Conservation (phyloP, 2,888 invertebrate species). For the Apodemia mormo region DNA sequence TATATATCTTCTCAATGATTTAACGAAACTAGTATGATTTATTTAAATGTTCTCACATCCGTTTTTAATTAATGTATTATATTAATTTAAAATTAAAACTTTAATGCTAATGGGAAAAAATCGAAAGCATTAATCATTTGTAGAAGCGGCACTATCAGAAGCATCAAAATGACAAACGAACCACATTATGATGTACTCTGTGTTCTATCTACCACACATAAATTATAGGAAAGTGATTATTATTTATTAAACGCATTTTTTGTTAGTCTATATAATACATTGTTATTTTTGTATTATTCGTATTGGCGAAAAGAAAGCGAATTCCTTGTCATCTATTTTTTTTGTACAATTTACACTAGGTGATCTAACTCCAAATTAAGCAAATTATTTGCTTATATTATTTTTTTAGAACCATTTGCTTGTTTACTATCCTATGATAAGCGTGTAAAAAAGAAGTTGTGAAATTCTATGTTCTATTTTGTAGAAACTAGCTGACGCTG, state of each 20-base stretch:
- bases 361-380: too few species aligned
- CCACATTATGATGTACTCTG: conserved; percentile 5
- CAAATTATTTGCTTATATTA: too few species aligned
- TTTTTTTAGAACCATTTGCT: too few species aligned
- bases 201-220: neutral
- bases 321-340: too few species aligned
- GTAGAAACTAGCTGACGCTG: too few species aligned
- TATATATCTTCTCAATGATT: neutral
- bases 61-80: neutral
- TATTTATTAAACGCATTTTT: neutral
- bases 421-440: too few species aligned
- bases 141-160: conserved; percentile 42
- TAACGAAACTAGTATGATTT: neutral
- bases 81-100: conserved; percentile 32
- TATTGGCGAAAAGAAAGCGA: too few species aligned
- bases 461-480: too few species aligned
- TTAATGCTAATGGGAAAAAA: conserved; percentile 45
- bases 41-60: neutral
- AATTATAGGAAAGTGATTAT: neutral
- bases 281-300: too few species aligned
- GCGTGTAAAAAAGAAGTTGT: too few species aligned
- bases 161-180: conserved; percentile 36
- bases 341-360: too few species aligned
- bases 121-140: conserved; percentile 45
- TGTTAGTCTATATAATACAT: neutral